Percentiles rank a stretch among this genome's conserved stretches.
Conservation (phyloP, 2,888 invertebrate species). For the Mechanitis messenoides region DNA sequence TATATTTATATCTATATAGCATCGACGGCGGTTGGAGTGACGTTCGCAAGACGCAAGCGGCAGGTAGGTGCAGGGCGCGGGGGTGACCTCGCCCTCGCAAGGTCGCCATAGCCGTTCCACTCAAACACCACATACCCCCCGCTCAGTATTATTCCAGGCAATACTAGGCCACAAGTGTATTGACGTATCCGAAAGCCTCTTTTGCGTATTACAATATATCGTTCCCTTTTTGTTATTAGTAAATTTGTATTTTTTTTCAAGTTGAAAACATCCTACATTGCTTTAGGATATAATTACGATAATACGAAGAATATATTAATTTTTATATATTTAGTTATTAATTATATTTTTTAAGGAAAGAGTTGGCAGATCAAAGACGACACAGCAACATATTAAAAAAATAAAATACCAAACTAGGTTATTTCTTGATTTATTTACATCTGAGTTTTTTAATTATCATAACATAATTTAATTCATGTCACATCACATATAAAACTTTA, state of each 20-base stretch:
- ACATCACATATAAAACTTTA: too few relatives aligned
- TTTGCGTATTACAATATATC: constrained; percentile 3
- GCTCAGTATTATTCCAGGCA: constrained; percentile 59
- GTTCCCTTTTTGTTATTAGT: background rate
- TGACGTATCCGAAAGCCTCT: constrained; percentile 11
- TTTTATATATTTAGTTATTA: too few relatives aligned
- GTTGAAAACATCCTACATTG: too few relatives aligned
- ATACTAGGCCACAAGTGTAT: constrained; percentile 26
- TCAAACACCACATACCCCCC: constrained; percentile 52
- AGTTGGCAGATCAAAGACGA: too few relatives aligned
- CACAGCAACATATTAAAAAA: too few relatives aligned
- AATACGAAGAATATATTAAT: too few relatives aligned
- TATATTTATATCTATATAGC: constrained; percentile 9
- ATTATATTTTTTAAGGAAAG: too few relatives aligned
- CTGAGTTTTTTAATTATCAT: too few relatives aligned
- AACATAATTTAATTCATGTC: too few relatives aligned
- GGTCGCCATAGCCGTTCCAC: constrained; percentile 66
- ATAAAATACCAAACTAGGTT: too few relatives aligned
- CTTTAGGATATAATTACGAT: too few relatives aligned
- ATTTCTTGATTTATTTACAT: too few relatives aligned
- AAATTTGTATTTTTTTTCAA: background rate
- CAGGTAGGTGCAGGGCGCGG: constrained; percentile 50
- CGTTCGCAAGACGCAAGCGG: constrained; percentile 45
- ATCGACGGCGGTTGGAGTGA: constrained; percentile 33
- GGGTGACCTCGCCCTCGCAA: constrained; percentile 67